phyloP scores from a whole-genome alignment of 2,888 invertebrate genomes.

The Parascotia fuliginaria region DNA sequence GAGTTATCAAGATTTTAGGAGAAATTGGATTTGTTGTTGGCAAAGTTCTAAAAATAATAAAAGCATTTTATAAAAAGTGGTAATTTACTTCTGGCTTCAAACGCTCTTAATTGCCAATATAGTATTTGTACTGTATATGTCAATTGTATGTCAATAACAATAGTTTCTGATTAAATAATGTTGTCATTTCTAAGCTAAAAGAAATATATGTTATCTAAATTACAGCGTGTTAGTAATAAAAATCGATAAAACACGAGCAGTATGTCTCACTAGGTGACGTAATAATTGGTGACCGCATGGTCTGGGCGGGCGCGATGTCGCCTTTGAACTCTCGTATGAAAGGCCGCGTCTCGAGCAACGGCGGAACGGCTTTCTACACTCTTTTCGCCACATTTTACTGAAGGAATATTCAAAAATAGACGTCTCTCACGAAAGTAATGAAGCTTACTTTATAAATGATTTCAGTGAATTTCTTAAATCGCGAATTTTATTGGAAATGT shows the following conservation, averaged over 20 bases:
- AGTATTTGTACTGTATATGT: too few relatives aligned
- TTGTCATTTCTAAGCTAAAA: conserved; percentile 24
- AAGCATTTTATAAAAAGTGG: neutral
- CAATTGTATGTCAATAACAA: too few relatives aligned
- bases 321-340: conserved; percentile 58
- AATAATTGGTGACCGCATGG: conserved; percentile 53
- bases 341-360: conserved; percentile 50
- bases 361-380: conserved; percentile 40
- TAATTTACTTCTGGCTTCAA: neutral
- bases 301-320: conserved; percentile 39
- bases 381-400: conserved; percentile 54
- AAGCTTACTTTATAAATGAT: conserved; percentile 75
- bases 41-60: neutral
- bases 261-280: conserved; percentile 32
- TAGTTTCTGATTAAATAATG: conserved; percentile 35
- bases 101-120: too few relatives aligned
- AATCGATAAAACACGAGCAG: conserved; percentile 31
- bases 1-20: conserved; percentile 7
- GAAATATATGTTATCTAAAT: conserved; percentile 19
- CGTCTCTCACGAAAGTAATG: conserved; percentile 67
- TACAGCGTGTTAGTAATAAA: conserved; percentile 25
- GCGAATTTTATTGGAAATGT: conserved; percentile 69
- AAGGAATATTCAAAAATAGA: conserved; percentile 69
- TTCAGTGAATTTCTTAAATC: conserved; percentile 69
- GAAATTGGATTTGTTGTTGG: conserved; percentile 4